Conservation (phyloP, 2,113 vertebrate genomes). For the Typhlomys cinereus region DNA sequence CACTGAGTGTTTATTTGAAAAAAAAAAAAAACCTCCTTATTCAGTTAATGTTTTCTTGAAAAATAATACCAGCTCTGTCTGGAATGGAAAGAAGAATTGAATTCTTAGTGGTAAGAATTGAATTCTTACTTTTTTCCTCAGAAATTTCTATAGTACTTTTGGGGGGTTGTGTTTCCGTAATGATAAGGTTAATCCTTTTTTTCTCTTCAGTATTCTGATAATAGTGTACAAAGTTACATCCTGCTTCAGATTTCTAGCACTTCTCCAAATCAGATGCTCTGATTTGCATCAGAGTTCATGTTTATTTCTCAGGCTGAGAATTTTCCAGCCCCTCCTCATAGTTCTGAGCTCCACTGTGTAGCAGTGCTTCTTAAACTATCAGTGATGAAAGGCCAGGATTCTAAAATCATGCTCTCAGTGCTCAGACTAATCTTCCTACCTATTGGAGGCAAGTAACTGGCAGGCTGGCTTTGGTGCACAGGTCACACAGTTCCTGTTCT, state of each 20-base stretch:
- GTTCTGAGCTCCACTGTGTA: background rate
- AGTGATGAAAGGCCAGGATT: background rate
- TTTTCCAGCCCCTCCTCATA: background rate
- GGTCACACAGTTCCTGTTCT: background rate
- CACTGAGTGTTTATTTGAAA: constrained; percentile 63
- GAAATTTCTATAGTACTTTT: constrained; percentile 41
- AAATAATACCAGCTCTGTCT: constrained; percentile 63
- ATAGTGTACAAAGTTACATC: background rate
- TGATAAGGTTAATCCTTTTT: constrained; percentile 46
- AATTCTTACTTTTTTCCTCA: constrained; percentile 59
- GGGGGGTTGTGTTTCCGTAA: background rate
- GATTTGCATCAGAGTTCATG: background rate
- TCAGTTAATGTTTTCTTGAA: constrained; percentile 66
- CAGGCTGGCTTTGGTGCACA: fast-evolving
- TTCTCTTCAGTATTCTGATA: background rate
- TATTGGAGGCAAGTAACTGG: background rate
- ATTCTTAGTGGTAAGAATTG: constrained; percentile 47
- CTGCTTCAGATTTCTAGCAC: background rate
- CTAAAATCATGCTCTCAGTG: background rate
- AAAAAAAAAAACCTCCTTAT: constrained; percentile 38
- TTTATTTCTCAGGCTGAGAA: background rate
- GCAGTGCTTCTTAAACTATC: background rate
- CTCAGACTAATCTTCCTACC: background rate
- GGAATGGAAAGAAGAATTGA: constrained; percentile 28
- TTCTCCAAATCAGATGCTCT: background rate